Evolutionary conservation across 2,888 invertebrate genomes (phyloP).

Genomic region (Dasysyrphus albostriatus): DNA sequence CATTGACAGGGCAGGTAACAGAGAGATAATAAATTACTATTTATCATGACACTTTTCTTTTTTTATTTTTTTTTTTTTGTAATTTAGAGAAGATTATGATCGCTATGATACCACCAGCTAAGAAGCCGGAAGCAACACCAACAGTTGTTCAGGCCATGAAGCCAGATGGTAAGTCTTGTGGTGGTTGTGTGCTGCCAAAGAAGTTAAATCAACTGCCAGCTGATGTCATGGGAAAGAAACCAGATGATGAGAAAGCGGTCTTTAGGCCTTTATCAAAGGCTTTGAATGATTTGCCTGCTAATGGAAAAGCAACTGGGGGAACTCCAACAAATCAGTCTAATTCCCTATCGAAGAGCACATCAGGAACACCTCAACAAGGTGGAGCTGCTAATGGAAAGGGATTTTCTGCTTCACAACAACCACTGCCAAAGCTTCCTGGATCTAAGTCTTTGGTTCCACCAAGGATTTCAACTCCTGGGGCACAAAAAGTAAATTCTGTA

Average conservation of each 20-base stretch:
- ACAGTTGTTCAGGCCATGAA: slow-evolving; percentile 6
- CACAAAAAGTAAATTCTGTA: not conserved
- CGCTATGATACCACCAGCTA: slow-evolving; percentile 27
- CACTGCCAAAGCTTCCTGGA: not conserved
- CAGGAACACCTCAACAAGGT: not conserved
- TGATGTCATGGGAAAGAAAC: slow-evolving; percentile 53
- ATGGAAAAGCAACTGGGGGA: not conserved
- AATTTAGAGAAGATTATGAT: slow-evolving; percentile 57
- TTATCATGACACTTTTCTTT: slow-evolving; percentile 31
- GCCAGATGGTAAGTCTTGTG: slow-evolving; percentile 47
- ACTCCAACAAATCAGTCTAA: not conserved
- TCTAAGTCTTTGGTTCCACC: not conserved
- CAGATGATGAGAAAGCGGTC: slow-evolving; percentile 13
- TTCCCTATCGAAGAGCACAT: not conserved
- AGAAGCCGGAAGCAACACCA: slow-evolving; percentile 41
- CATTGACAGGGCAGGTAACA: slow-evolving; percentile 40
- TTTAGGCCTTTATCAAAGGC: slow-evolving; percentile 52
- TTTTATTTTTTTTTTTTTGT: not conserved
- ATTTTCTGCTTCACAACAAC: not conserved
- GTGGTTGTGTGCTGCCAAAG: slow-evolving; percentile 63
- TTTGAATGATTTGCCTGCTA: not conserved
- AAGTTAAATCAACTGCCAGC: slow-evolving; percentile 38
- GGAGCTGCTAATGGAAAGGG: not conserved
- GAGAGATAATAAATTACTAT: slow-evolving; percentile 53
- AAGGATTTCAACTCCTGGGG: slow-evolving; percentile 12